Evolutionary conservation across 2,888 invertebrate genomes (phyloP), one percentile per base, ranked within the genome.

Genomic region (Noctuana brunneofusca): DNA sequence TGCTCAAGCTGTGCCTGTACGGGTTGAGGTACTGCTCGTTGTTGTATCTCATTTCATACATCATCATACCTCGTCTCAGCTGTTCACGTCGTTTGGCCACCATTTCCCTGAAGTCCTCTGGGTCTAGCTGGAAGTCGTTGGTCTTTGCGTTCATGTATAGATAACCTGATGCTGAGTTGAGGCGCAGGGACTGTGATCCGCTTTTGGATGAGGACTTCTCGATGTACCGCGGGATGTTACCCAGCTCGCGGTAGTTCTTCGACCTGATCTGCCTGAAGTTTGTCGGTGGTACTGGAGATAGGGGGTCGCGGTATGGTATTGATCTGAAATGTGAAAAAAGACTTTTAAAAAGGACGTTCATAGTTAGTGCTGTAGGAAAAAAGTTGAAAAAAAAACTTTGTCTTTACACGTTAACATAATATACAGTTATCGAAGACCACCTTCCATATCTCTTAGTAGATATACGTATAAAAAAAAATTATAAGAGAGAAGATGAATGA

Each of bases 131-230:
- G 75, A 92, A 92, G 54, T 92, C 92, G 70, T 90, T 89, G 1
- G 82, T 74, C 57, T 81, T 87, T 0, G 92, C 92, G 76, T 92
- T 92, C 92, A 92, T 92, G 67, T 89, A 92, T 1, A 92, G 73
- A 68, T 92, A 89, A 0, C 92, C 92, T 0, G 92, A 92, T 0
- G 92, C 92, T 0, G 92, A 92, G 71, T 92, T 92, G 0, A 92
- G 84, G 0, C 92, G 75, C 0, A 92, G 73, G 0, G 92, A 86
- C 52, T 91, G 91, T 0, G 91, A 90, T 0, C 82, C 75, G 69
- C 80, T 81, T 35, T 86, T 88, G 1, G 83, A 75, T 0, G 84
- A 84, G 0, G 87, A 76, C 65, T 88, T 90, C 65, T 92, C 92
- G 18, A 89, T 89, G 78, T 86, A 87, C 1, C 92, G 82, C 0